Percentiles rank a stretch among this genome's conserved stretches.
Conservation (phyloP, 2,113 vertebrate species). For the Aix galericulata region DNA sequence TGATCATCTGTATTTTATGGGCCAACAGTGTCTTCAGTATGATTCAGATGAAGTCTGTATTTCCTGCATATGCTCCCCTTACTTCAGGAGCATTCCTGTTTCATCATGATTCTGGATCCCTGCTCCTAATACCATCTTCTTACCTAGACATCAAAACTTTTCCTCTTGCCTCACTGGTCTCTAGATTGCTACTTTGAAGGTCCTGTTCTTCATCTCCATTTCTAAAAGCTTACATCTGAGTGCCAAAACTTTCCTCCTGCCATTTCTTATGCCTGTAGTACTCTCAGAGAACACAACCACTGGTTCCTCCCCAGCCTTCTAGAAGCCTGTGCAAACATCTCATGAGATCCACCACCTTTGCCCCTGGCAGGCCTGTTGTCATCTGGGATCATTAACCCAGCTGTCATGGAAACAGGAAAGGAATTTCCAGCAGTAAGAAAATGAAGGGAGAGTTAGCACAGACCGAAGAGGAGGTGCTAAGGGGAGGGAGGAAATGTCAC, state of each 20-base stretch:
- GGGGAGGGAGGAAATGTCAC: neutral
- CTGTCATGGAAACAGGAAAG: neutral
- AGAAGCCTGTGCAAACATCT: neutral
- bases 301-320: neutral
- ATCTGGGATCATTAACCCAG: neutral
- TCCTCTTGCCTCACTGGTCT: neutral
- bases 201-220: neutral
- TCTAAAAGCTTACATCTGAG: neutral
- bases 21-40: neutral
- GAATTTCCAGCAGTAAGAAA: conserved; percentile 9
- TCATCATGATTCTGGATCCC: neutral
- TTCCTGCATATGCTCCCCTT: neutral
- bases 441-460: neutral
- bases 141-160: neutral
- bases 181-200: neutral
- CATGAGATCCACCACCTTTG: neutral
- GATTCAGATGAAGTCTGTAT: neutral
- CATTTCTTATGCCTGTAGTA: neutral
- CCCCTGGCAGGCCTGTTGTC: neutral
- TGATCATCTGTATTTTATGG: neutral
- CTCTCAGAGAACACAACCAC: neutral
- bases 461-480: neutral
- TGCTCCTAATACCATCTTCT: neutral
- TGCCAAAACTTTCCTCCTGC: neutral
- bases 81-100: neutral